A percentile compares a stretch with the other conserved stretches of the same genome.
Evolutionary conservation across 2,113 vertebrate genomes (phyloP).

Genomic region (Peromyscus leucopus): DNA sequence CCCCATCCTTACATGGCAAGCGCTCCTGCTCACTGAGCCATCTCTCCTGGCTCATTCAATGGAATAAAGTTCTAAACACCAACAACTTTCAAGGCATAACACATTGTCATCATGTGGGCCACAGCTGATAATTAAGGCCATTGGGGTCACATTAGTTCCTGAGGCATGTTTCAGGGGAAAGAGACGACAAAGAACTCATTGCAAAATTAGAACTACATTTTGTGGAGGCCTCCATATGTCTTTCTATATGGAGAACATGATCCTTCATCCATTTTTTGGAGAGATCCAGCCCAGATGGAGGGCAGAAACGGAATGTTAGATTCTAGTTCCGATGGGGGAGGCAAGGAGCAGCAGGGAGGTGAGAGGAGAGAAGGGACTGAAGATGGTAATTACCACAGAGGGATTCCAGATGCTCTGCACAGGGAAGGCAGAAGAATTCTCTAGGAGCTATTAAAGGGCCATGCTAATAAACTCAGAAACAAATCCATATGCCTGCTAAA

Average conservation of each 20-base stretch:
- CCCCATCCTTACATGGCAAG: neutral
- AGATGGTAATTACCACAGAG: neutral
- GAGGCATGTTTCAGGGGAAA: neutral
- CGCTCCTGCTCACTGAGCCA: neutral
- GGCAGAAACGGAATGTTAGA: constrained; percentile 2
- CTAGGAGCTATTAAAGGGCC: neutral
- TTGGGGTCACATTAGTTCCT: neutral
- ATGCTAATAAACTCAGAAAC: neutral
- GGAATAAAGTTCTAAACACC: neutral
- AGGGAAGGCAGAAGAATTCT: neutral
- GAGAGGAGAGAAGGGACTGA: neutral
- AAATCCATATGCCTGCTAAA: neutral
- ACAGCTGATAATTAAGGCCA: neutral
- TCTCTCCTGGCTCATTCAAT: too few species aligned
- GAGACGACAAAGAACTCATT: neutral
- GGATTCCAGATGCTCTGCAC: neutral
- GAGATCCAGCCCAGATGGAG: neutral
- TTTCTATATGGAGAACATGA: neutral
- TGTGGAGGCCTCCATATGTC: neutral
- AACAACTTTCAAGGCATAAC: neutral
- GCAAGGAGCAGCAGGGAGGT: neutral
- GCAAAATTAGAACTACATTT: constrained; percentile 42
- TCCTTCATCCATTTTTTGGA: constrained; percentile 8
- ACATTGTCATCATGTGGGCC: neutral
- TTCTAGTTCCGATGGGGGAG: neutral